Evolutionary conservation across 2,113 vertebrate species (phyloP), one percentile per base, ranked within the genome.

Genomic region (Gadus chalcogrammus): DNA sequence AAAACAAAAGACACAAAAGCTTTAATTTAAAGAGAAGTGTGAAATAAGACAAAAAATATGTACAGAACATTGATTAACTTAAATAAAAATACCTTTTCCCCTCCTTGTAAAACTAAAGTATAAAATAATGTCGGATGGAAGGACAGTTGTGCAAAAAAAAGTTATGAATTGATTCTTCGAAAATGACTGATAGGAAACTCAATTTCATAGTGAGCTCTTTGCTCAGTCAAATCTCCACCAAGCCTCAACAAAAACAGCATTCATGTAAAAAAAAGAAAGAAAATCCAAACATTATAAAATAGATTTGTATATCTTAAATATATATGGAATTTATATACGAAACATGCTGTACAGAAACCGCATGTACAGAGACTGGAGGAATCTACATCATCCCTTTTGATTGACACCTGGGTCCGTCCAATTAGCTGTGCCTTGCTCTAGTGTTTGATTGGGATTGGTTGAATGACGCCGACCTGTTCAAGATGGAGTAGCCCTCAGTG

Each of bases 1-100:
- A 86, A 90, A 92, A 91, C 84, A 73, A 91, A 9, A 87, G 88
- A 92, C 89, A 88, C 87, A 89, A 88, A 92, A 85, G 79, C 89
- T 92, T 93, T 92, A 92, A 92, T 92, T 93, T 93, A 92, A 93
- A 93, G 87, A 92, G 81, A 67, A 86, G 83, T 68, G 1, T 52
- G 38, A 70, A 79, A 79, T 78, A 58, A 58, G 12, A 90, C 72
- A 90, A 81, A 88, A 82, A 89, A 91, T 91, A 89, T 92, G 90
- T 91, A 93, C 91, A 92, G 79, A 89, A 89, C 88, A 91, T 91
- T 87, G 53, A 90, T 91, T 90, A 90, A 83, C 79, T 90, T 92
- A 93, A 93, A 92, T 91, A 91, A 91, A 89, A 72, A 75, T 12
- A 62, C 8, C 9, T 27, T 27, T 70, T 60, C 67, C 64, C 22